Percentiles rank a stretch among this genome's conserved stretches.
Evolutionary conservation across 2,113 vertebrate genomes (phyloP).

Genomic region (Sinosuthora webbiana): DNA sequence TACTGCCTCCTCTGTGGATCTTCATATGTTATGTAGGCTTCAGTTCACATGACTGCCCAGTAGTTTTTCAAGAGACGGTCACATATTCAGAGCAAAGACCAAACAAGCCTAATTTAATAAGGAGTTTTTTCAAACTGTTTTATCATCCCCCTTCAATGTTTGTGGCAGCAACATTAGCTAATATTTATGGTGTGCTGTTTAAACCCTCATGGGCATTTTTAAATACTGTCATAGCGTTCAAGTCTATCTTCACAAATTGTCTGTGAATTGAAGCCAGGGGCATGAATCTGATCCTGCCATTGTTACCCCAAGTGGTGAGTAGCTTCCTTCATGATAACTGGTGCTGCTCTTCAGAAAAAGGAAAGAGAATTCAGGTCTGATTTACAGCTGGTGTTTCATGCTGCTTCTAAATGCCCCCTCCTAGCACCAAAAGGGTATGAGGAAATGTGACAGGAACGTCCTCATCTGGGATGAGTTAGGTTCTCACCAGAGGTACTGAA

Average conservation of each 20-base stretch:
- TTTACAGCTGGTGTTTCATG: not conserved
- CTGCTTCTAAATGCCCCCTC: not conserved
- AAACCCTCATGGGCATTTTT: not conserved
- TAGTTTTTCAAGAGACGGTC: not conserved
- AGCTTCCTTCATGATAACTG: not conserved
- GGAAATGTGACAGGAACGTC: fast-evolving
- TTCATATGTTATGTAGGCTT: not conserved
- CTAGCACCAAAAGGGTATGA: not conserved
- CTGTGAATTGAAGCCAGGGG: not conserved
- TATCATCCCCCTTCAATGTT: not conserved
- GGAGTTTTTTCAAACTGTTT: not conserved
- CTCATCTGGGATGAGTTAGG: not conserved
- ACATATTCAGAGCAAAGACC: not conserved
- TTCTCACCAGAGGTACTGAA: not conserved
- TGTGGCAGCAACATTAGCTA: not conserved
- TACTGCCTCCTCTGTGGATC: not conserved
- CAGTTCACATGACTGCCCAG: not conserved
- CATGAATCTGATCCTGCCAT: not conserved
- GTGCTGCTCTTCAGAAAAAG: not conserved
- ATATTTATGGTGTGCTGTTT: not conserved
- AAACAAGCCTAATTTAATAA: not conserved
- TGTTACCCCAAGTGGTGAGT: not conserved
- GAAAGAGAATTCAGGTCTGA: not conserved
- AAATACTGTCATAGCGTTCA: not conserved
- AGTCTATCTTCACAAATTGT: not conserved